Percentiles rank a stretch among this genome's conserved stretches.
These are phyloP conservation scores for Gnathonemus longibarbis DNA, from an alignment of 2,113 vertebrate species.

Conservation along the genomic window DNA sequence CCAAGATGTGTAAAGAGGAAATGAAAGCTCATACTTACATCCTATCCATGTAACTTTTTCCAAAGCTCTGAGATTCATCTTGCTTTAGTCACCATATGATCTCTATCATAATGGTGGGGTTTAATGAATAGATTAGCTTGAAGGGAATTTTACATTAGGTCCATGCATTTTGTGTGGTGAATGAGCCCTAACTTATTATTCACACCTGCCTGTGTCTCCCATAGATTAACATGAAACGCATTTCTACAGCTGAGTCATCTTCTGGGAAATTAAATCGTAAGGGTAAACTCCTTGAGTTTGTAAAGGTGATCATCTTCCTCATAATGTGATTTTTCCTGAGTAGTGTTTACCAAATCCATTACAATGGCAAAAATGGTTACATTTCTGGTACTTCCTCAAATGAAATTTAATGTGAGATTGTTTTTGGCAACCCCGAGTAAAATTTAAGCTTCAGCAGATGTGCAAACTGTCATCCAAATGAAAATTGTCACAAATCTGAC, in stretches of 20 bases:
- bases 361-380: not conserved
- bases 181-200: slow-evolving; percentile 36
- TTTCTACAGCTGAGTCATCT: not conserved
- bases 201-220: not conserved
- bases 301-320: not conserved
- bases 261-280: not conserved
- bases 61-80: slow-evolving; percentile 99
- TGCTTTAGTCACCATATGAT: slow-evolving; percentile 99
- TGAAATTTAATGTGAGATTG: not conserved
- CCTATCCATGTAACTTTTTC: slow-evolving; percentile 99
- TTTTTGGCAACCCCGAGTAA: slow-evolving; percentile 8
- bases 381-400: not conserved
- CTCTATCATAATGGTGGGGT: slow-evolving; percentile 99
- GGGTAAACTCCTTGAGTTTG: not conserved
- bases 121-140: slow-evolving; percentile 99
- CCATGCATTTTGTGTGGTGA: slow-evolving; percentile 98
- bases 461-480: slow-evolving; percentile 5
- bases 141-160: slow-evolving; percentile 98
- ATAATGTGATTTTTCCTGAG: not conserved
- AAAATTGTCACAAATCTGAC: not conserved
- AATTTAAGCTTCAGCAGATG: not conserved
- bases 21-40: slow-evolving; percentile 99
- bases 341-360: not conserved
- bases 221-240: slow-evolving; percentile 21
- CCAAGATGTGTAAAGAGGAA: slow-evolving; percentile 94